These are phyloP conservation scores for Okamejei kenojei DNA, from an alignment of 2,797 vertebrate species.

Conservation along the genomic window DNA sequence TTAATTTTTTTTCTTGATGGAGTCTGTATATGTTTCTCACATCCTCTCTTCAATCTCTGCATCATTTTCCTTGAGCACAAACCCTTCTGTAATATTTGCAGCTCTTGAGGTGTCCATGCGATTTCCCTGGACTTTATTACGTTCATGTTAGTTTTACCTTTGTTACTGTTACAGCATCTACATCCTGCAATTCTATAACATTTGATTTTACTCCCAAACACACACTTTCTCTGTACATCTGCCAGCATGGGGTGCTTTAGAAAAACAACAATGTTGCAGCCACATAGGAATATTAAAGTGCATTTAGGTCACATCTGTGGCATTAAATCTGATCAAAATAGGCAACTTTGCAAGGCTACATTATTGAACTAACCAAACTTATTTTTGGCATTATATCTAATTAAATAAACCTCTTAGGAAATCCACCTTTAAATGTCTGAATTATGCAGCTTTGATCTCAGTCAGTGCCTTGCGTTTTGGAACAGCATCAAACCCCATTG, in stretches of 20 bases:
- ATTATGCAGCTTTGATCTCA: slow-evolving; percentile 16
- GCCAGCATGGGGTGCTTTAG: not conserved
- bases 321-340: not conserved
- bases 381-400: not conserved
- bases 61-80: not conserved
- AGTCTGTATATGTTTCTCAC: not conserved
- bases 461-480: not conserved
- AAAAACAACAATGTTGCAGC: not conserved
- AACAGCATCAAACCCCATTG: not conserved
- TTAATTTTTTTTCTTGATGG: no score
- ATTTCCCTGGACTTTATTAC: not conserved
- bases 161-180: slow-evolving; percentile 45
- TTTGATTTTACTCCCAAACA: not conserved
- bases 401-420: not conserved
- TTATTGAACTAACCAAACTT: not conserved
- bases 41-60: not conserved
- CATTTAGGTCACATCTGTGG: not conserved
- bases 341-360: not conserved
- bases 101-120: not conserved
- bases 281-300: not conserved
- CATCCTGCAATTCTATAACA: slow-evolving; percentile 30
- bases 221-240: not conserved
- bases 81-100: not conserved
- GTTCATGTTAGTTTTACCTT: slow-evolving; percentile 25
- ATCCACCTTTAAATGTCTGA: not conserved